A percentile compares a stretch with the other conserved stretches of the same genome.
Evolutionary conservation across 2,113 vertebrate genomes (phyloP).

Genomic region (Tupaia chinensis): DNA sequence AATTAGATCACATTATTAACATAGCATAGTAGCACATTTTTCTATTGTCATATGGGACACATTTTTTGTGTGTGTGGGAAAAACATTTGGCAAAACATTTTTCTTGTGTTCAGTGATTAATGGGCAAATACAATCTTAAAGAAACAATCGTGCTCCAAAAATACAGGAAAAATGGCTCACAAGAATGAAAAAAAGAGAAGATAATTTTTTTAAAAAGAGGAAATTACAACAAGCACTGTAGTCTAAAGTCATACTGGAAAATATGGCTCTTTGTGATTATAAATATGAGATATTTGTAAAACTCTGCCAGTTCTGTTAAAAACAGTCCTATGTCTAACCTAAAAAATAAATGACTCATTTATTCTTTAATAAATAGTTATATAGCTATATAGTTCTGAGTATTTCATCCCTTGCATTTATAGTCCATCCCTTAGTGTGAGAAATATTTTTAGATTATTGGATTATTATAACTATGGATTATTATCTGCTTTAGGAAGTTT

Average conservation of each 20-base stretch:
- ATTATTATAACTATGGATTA: background rate
- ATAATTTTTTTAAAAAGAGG: background rate
- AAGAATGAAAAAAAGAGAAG: background rate
- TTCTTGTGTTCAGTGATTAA: background rate
- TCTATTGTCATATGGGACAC: background rate
- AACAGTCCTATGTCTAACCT: background rate
- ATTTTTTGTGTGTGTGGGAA: background rate
- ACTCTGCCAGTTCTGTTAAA: background rate
- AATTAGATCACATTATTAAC: background rate
- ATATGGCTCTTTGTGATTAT: background rate
- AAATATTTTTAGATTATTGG: conserved; percentile 7
- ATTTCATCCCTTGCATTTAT: background rate
- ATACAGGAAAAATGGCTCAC: background rate
- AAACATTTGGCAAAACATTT: background rate
- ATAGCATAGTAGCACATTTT: background rate
- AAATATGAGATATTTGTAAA: conserved; percentile 7
- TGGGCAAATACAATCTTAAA: background rate
- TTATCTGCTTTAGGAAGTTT: background rate
- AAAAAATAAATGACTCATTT: background rate
- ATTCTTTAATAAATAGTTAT: background rate
- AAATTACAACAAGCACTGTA: background rate
- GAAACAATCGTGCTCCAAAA: background rate
- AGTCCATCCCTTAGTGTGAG: background rate
- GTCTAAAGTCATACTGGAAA: background rate
- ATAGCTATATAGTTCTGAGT: background rate